A percentile compares a stretch with the other conserved stretches of the same genome.
phyloP scores from a whole-genome alignment of 2,113 vertebrate genomes.

The Gallinago jamesoni region DNA sequence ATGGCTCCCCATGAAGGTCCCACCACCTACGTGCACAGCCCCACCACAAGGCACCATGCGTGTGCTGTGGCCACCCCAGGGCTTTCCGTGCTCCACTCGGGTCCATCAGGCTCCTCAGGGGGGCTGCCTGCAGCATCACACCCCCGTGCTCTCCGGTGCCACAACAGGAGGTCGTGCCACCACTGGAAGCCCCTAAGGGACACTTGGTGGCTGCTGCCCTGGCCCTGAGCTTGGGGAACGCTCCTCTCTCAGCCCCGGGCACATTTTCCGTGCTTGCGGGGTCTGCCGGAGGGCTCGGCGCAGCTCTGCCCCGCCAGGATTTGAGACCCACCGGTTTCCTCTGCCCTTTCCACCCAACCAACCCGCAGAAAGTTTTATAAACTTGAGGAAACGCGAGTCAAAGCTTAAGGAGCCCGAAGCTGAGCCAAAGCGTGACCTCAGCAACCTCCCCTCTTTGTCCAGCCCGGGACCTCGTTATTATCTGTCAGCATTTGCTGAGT shows the following conservation, averaged over 20 bases:
- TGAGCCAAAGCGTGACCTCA: slow-evolving; percentile 64
- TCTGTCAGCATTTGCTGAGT: slow-evolving; percentile 63
- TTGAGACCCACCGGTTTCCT: slow-evolving; percentile 45
- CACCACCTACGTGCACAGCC: accelerated
- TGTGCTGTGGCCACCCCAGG: accelerated
- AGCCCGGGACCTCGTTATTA: slow-evolving; percentile 84
- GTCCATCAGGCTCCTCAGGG: neutral
- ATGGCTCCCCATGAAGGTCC: neutral
- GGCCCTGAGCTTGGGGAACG: accelerated
- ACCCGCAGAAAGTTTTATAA: slow-evolving; percentile 26
- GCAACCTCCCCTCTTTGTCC: slow-evolving; percentile 77
- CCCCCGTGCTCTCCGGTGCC: accelerated
- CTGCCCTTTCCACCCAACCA: slow-evolving; percentile 37
- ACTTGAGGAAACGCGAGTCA: slow-evolving; percentile 50
- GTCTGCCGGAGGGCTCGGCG: neutral
- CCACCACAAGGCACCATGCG: accelerated
- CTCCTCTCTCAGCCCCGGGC: accelerated
- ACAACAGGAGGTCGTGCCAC: neutral
- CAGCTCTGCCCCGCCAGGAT: neutral
- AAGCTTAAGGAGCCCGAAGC: slow-evolving; percentile 52
- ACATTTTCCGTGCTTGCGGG: accelerated
- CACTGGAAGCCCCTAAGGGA: neutral
- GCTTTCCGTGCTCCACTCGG: neutral
- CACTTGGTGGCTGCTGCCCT: neutral
- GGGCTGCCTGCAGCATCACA: neutral